These are phyloP conservation scores for Pachyuromys duprasi DNA, from an alignment of 2,797 vertebrate genomes.

Conservation along the genomic window DNA sequence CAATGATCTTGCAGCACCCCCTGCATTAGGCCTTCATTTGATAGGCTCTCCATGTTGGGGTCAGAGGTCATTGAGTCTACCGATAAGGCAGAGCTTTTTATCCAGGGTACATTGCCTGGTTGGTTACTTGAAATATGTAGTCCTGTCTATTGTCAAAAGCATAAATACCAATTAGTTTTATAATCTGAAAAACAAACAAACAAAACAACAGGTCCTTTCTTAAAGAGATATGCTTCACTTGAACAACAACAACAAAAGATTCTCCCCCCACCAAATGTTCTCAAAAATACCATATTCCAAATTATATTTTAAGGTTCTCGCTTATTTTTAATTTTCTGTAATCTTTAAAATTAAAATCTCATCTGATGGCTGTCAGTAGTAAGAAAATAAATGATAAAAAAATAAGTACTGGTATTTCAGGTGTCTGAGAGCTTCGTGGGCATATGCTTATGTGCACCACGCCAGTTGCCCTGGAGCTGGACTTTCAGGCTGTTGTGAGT, in stretches of 20 bases:
- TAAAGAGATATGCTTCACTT: neutral
- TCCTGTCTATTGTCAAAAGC: neutral
- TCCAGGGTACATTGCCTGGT: neutral
- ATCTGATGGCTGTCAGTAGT: neutral
- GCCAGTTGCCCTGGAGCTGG: neutral
- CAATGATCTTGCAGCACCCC: neutral
- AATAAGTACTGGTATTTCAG: neutral
- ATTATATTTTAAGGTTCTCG: constrained; percentile 24
- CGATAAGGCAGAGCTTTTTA: neutral
- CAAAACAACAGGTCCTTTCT: neutral
- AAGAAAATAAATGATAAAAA: constrained; percentile 21
- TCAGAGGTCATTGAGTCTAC: neutral
- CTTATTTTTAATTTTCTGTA: neutral
- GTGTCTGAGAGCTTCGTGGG: neutral
- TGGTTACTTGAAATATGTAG: neutral
- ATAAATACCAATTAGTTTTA: neutral
- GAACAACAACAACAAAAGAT: neutral
- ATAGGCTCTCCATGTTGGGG: neutral
- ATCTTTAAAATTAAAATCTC: constrained; percentile 26
- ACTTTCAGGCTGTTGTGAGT: neutral
- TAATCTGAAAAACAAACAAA: neutral
- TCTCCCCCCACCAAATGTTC: neutral
- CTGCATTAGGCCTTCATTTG: neutral
- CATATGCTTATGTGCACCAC: neutral
- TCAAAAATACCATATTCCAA: constrained; percentile 34